Evolutionary conservation across 2,113 vertebrate genomes (phyloP), one percentile per base, ranked within the genome.

Genomic region (Channa maculata): DNA sequence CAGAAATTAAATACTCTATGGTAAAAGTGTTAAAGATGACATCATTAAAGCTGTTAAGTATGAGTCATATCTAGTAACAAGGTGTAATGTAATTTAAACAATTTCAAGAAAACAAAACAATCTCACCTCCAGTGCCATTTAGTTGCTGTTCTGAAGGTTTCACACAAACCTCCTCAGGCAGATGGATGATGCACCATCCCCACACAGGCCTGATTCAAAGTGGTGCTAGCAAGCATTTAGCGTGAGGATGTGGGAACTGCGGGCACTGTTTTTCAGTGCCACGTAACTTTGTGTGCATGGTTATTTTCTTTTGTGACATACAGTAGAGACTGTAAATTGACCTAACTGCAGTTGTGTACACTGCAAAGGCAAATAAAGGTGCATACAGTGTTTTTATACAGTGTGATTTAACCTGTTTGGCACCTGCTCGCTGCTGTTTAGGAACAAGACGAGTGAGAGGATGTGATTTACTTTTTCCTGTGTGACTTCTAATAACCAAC

Each of bases 401-500:
- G 24, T 24, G 24, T 24, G 24, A 24, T 24, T 24, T 24, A 24
- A 24, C 24, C 24, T 24, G 24, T 24, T 24, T 24, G 24, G 24
- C 24, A 24, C 24, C 24, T 24, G 15, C 15, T 49, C 3, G 5
- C 33, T 54, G 2, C 13, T 55, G 0, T 71, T 58, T 8, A 58
- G 55, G 12, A 61, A 50, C 8, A 38, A 9, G 2, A 36, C 6
- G 7, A 1, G 13, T 43, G 39, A 15, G 3, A 46, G 24, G 5
- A 6, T 54, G 12, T 62, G 24, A 77, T 48, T 45, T 54, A 48
- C 39, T 51, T 44, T 44, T 79, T 79, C 48, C 44, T 52, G 51
- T 59, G 7, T 70, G 36, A 41, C 36, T 34, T 53, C 5, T n/a
- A 52, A 58, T 15, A 5, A 54, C 1, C 24, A 24, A 24, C 24